Conservation (phyloP, 2,888 invertebrate genomes). For the Troides oblongomaculatus region DNA sequence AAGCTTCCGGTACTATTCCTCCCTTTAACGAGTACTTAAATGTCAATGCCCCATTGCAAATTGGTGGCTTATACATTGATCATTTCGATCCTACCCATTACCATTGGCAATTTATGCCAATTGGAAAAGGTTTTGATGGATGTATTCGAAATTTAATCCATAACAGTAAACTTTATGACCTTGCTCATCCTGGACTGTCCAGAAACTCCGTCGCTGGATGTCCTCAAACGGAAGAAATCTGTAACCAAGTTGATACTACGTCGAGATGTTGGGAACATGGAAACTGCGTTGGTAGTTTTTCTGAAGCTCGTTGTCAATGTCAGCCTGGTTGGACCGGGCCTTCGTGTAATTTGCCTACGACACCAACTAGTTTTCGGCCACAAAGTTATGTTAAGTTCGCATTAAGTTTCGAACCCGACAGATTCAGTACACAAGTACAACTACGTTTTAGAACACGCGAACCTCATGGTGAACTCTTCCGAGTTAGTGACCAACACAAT, state of each 20-base stretch:
- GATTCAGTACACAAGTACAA: slow-evolving; percentile 95
- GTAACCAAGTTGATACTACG: slow-evolving; percentile 92
- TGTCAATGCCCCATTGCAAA: slow-evolving; percentile 96
- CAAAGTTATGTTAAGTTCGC: slow-evolving; percentile 99
- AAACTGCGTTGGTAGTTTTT: slow-evolving; percentile 94
- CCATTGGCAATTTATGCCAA: slow-evolving; percentile 94
- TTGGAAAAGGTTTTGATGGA: slow-evolving; percentile 95
- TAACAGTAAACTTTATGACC: slow-evolving; percentile 96
- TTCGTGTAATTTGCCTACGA: slow-evolving; percentile 90
- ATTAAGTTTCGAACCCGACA: slow-evolving; percentile 94
- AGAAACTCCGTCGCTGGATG: slow-evolving; percentile 94
- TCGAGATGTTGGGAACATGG: slow-evolving; percentile 95
- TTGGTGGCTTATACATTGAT: slow-evolving; percentile 95
- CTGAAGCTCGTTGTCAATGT: slow-evolving; percentile 95
- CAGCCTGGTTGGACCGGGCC: slow-evolving; percentile 97
- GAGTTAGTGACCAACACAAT: slow-evolving; percentile 96
- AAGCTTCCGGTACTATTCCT: slow-evolving; percentile 93
- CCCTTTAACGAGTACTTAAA: slow-evolving; percentile 98
- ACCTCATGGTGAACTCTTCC: slow-evolving; percentile 94
- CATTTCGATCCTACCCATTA: slow-evolving; percentile 94
- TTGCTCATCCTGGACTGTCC: slow-evolving; percentile 94
- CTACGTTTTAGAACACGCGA: slow-evolving; percentile 96
- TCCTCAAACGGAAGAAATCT: slow-evolving; percentile 94
- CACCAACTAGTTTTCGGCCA: slow-evolving; percentile 94
- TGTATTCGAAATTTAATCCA: slow-evolving; percentile 97